These are phyloP conservation scores for Lycia hirtaria DNA, from an alignment of 2,888 invertebrate genomes.

Conservation along the genomic window DNA sequence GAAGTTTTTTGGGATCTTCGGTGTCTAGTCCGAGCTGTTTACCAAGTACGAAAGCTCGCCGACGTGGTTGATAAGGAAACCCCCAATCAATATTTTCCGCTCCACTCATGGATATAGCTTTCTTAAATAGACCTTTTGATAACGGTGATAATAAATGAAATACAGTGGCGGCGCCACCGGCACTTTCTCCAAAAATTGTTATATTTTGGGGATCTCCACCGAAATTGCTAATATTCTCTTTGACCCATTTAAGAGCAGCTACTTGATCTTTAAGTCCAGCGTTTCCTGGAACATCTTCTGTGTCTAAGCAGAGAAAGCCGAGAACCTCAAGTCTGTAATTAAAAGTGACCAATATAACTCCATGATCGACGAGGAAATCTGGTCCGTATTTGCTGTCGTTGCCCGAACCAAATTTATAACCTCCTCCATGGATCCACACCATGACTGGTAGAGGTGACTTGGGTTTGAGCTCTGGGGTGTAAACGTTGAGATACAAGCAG, in stretches of 20 bases:
- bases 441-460: constrained; percentile 54
- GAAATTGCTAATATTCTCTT: constrained; percentile 54
- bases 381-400: constrained; percentile 81
- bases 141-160: constrained; percentile 61
- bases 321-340: constrained; percentile 83
- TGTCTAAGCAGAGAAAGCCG: constrained; percentile 83
- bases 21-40: constrained; percentile 55
- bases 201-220: constrained; percentile 58
- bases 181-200: constrained; percentile 62
- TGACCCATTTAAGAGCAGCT: constrained; percentile 57
- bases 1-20: constrained; percentile 48
- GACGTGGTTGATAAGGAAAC: constrained; percentile 47
- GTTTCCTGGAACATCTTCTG: constrained; percentile 85
- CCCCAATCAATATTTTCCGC: constrained; percentile 54
- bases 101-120: constrained; percentile 63
- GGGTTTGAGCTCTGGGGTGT: constrained; percentile 50
- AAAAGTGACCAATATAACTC: constrained; percentile 82
- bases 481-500: constrained; percentile 64
- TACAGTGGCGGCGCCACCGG: constrained; percentile 54
- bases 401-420: constrained; percentile 58
- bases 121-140: constrained; percentile 61
- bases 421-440: constrained; percentile 66
- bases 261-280: constrained; percentile 79
- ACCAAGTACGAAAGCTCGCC: constrained; percentile 53
- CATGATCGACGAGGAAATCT: constrained; percentile 80